Base-by-base conservation (phyloP, 2,888 invertebrate genomes). In the Drosophila atroscutellata region DNA sequence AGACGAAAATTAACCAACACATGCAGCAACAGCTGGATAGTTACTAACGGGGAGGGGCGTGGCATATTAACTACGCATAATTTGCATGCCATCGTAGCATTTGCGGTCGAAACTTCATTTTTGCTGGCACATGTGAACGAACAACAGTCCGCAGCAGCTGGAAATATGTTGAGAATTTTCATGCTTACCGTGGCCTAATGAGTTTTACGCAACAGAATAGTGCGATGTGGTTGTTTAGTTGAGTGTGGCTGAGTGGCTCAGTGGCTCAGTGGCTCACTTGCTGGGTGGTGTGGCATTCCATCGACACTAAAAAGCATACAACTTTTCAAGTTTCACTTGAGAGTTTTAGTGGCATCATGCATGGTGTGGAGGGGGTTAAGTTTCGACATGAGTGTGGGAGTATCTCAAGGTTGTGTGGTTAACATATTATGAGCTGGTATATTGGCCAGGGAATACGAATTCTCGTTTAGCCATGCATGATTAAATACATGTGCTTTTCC, bases 1-100 rank as follows among this genome's bases (percentile, higher is more conserved):
- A 82, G 87, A 87, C 75, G 89, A 75, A 86, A 86, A 86, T 86
- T 87, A 86, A 89, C 89, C 87, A 55, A 77, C 73, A 73, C 75
- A 69, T 70, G 58, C 68, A 55, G 36, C 34, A 50, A 42, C 28
- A 49, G 32, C 32, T 65, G 28, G 13, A 39, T 32, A 15, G n/a
- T n/a, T n/a, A n/a, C 28, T 39, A 60, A 26, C 50, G 28, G 28
- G 45, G 24, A 52, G 81, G 67, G 81, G 67, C 68, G 70, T 60
- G 70, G 69, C 86, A 62, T 77, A 81, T 85, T 88, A 86, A 86
- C 88, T 75, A 68, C 83, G 72, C 88, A 85, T 85, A 80, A 83
- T 83, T 85, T 81, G 83, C 86, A 86, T 85, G 81, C 85, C 88
- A 65, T 77, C 75, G 69, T 58, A 83, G 77, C 81, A 69, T 77